These are phyloP conservation scores for Drosophila punjabiensis DNA, from an alignment of 1,140 invertebrate species.

Conservation along the genomic window DNA sequence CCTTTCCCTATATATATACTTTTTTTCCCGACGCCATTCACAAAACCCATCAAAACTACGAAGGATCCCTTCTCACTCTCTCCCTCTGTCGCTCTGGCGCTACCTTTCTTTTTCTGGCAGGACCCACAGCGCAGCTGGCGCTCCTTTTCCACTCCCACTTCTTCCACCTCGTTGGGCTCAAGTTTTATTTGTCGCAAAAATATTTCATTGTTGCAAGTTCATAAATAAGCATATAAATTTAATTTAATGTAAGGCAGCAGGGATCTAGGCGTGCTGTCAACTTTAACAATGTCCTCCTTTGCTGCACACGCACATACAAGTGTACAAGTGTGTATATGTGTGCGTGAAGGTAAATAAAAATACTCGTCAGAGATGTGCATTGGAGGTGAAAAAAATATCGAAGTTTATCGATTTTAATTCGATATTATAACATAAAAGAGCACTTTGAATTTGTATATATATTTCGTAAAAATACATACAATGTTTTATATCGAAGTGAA, in stretches of 20 bases:
- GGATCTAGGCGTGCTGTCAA: conserved; percentile 30
- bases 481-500: too few relatives aligned
- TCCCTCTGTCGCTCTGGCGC: neutral
- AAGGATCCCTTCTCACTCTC: conserved; percentile 18
- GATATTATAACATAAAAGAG: too few relatives aligned
- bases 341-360: conserved; percentile 15
- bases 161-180: conserved; percentile 48
- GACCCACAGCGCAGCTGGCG: conserved; percentile 22
- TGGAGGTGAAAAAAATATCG: neutral
- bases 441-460: too few relatives aligned
- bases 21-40: conserved; percentile 12
- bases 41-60: conserved; percentile 48
- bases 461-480: too few relatives aligned
- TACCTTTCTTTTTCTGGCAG: conserved; percentile 16
- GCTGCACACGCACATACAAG: conserved; percentile 9
- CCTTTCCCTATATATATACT: neutral
- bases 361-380: neutral
- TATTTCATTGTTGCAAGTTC: conserved; percentile 70
- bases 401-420: neutral
- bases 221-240: conserved; percentile 79
- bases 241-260: conserved; percentile 41
- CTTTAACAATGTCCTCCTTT: conserved; percentile 35
- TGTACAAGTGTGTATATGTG: neutral
- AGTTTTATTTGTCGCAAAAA: conserved; percentile 64
- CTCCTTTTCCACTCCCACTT: conserved; percentile 9